Base-by-base conservation (phyloP, 2,888 invertebrate species). In the Mythimna albipuncta region DNA sequence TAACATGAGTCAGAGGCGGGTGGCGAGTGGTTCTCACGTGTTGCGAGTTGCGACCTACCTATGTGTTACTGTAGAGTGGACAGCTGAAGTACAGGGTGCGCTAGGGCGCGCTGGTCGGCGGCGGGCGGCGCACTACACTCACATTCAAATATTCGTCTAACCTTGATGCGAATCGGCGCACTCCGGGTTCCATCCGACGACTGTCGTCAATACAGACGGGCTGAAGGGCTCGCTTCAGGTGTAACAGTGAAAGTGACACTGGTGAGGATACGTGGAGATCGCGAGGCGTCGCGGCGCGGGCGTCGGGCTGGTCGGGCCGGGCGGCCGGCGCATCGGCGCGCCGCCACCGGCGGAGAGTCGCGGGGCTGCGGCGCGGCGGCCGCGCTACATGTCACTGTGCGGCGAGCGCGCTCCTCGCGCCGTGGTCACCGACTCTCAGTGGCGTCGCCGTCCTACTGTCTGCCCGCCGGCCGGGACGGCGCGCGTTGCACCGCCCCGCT, bases 361-460 rank as follows among this genome's bases (percentile, higher is more conserved):
- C 94, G 92, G 92, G 93, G 93, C 93, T 93, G 94, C 94, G 94
- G 93, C 94, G 93, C 93, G 93, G 89, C 92, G 94, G 93, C 94
- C 95, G 94, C 95, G 93, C 95, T 94, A 94, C 95, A 95, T 95
- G 94, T 94, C 94, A 95, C 95, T 91, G 93, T 93, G 94, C 95
- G 94, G 94, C 94, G 95, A 93, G 95, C 95, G 95, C 95, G 93
- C 93, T 94, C 91, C 92, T 94, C 94, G 95, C 95, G 94, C 95
- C 93, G 92, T 95, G 95, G 93, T 95, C 95, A 94, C 96, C 96
- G 96, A 94, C 95, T 95, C 94, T 92, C 94, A 94, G 95, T 94
- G 94, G 94, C 95, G 95, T 94, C 95, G 96, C 95, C 96, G 96
- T 96, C 96, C 96, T 95, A 96, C 96, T 96, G 96, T 96, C 96